These are phyloP conservation scores for Conops quadrifasciatus DNA, from an alignment of 2,888 invertebrate species.

Conservation along the genomic window DNA sequence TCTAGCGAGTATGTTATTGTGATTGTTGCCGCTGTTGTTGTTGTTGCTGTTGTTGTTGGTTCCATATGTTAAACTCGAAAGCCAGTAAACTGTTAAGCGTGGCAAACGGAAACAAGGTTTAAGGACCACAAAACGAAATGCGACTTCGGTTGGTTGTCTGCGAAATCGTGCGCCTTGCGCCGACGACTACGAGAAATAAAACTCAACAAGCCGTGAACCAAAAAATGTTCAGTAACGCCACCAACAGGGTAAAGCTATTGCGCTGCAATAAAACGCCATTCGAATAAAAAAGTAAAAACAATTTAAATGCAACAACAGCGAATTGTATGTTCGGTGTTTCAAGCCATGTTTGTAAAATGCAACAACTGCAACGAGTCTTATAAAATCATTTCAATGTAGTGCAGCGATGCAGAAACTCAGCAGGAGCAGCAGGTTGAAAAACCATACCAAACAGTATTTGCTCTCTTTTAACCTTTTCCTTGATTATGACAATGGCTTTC, in stretches of 20 bases:
- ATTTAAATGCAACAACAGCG: neutral
- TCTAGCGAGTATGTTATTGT: neutral
- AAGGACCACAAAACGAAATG: constrained; percentile 26
- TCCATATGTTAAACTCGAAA: constrained; percentile 11
- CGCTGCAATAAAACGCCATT: neutral
- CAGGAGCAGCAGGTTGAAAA: neutral
- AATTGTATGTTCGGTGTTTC: neutral
- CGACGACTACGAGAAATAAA: constrained; percentile 40
- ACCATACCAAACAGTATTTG: neutral
- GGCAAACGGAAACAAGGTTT: constrained; percentile 7
- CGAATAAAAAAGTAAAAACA: neutral
- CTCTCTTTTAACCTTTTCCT: neutral
- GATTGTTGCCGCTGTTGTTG: neutral
- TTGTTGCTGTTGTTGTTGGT: constrained; percentile 1
- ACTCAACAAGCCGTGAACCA: constrained; percentile 59
- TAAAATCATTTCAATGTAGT: neutral
- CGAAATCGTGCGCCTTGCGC: neutral
- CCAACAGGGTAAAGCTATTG: too few species aligned
- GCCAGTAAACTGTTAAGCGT: constrained; percentile 9
- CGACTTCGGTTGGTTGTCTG: neutral
- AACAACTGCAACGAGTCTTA: constrained; percentile 2
- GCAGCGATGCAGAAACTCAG: neutral
- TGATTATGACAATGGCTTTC: too few species aligned
- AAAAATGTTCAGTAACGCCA: too few species aligned
- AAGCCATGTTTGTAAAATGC: neutral